Base-by-base conservation (phyloP, 2,113 vertebrate genomes). In the Sander vitreus region DNA sequence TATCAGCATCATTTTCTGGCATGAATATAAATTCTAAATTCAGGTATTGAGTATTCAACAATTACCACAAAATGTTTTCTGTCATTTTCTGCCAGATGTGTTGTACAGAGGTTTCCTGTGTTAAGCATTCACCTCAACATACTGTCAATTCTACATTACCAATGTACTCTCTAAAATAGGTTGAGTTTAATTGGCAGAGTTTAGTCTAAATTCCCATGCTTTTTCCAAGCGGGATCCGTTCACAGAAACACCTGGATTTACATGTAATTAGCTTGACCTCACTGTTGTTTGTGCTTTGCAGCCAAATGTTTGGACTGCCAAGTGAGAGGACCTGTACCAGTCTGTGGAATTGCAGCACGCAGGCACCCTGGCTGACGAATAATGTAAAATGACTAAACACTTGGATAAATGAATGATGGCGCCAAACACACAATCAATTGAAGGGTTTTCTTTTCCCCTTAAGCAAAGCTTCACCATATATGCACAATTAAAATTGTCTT, bases 171-270 rank as follows among this genome's bases (percentile, higher is more conserved):
- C 69, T 30, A 25, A 58, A 39, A 74, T 15, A 19, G 69, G 55
- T 58, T 43, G 16, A 25, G 48, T 78, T 85, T 68, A 85, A 86
- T 83, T 78, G 70, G 59, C 33, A 53, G 71, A 63, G 27, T 84
- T 64, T 67, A 33, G 25, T 69, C 36, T 23, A 71, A 68, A 84
- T 76, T 25, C 65, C 68, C 6, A 4, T 51, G 57, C 77, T 30
- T 59, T 76, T 21, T 74, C 23, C 19, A 19, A 69, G 60, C 68
- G 3, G 33, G 21, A 73, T 81, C 18, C 63, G 81, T 81, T 81
- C 43, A 73, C 69, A 67, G 33, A 73, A 89, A 81, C 84, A 88
- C 73, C 84, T 89, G 84, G 76, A 62, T 81, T 68, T 65, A 58
- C 79, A 69, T 66, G 23, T 71, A 60, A 70, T 53, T 12, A 55